Evolutionary conservation across 2,797 vertebrate species (phyloP).

Genomic region (Ciconia nigra): DNA sequence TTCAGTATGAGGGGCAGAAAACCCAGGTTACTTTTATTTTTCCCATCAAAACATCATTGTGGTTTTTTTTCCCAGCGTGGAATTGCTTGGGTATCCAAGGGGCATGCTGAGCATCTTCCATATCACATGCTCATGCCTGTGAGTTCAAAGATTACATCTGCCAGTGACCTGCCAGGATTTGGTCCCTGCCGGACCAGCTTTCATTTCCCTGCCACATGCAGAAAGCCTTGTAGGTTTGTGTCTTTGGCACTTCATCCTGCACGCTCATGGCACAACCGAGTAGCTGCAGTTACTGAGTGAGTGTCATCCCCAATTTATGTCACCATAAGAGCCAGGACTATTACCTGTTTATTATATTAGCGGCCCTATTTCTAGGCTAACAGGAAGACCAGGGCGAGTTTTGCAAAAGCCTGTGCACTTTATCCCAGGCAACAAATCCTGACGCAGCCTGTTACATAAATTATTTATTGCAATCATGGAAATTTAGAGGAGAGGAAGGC

Average conservation of each 20-base stretch:
- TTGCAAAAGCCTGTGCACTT: not conserved
- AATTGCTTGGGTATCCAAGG: not conserved
- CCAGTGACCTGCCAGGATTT: not conserved
- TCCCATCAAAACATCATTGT: not conserved
- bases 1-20: not conserved
- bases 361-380: not conserved
- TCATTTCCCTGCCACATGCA: not conserved
- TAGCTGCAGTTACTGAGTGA: not conserved
- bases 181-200: not conserved
- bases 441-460: constrained; percentile 25
- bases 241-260: not conserved
- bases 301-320: not conserved
- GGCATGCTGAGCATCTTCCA: not conserved
- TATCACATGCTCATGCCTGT: fast-evolving
- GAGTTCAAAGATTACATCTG: not conserved
- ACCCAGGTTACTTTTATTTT: not conserved
- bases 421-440: not conserved
- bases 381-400: not conserved
- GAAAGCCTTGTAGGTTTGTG: not conserved
- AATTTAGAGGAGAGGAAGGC: not conserved
- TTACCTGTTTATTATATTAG: not conserved
- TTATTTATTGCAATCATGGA: not conserved
- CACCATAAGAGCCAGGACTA: not conserved
- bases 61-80: too few relatives aligned
- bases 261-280: fast-evolving